Base-by-base conservation (phyloP, 2,113 vertebrate species). In the Ellobius talpinus region DNA sequence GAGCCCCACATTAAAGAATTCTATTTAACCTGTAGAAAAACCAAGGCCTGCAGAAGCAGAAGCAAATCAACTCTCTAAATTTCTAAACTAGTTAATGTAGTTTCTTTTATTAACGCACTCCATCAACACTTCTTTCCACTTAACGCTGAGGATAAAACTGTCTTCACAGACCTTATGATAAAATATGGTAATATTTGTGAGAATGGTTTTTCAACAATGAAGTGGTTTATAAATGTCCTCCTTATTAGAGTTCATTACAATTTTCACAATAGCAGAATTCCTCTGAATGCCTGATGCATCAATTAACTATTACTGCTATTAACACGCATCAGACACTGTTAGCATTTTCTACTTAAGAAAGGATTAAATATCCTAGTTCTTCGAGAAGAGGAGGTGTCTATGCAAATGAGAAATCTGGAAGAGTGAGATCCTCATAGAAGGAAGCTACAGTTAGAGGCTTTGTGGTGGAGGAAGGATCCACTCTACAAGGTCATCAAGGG, bases 161-260 rank as follows among this genome's bases (percentile, higher is more conserved):
- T 84, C 73, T 97, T 82, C 19, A 63, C 12, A 78, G 50, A 61
- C n/a, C 36, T 90, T 84, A 65, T 74, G 68, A 82, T 91, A 91
- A 95, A 76, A 52, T 87, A 78, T 45, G n/a, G 72, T 93, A 93
- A 79, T 84, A 78, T 93, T 77, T 96, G 58, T 95, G 55, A 87
- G 86, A 70, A 7, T 85, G 16, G 7, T 42, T 78, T 94, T 78
- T 85, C 78, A 90, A 61, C 70, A 79, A 88, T 89, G n/a, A 91
- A 45, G n/a, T 78, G 6, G 89, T 96, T 97, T 94, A 93, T 26
- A 89, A 93, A 81, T 52, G 58, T 81, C 81, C 92, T 39, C 82
- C 21, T 90, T 76, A 81, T 91, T 84, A 86, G 61, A 90, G 29
- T 77, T 92, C n/a, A 84, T 65, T 93, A 61, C 24, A 90, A 26